Conservation (phyloP, 2,113 vertebrate genomes). For the Polypterus bichir region DNA sequence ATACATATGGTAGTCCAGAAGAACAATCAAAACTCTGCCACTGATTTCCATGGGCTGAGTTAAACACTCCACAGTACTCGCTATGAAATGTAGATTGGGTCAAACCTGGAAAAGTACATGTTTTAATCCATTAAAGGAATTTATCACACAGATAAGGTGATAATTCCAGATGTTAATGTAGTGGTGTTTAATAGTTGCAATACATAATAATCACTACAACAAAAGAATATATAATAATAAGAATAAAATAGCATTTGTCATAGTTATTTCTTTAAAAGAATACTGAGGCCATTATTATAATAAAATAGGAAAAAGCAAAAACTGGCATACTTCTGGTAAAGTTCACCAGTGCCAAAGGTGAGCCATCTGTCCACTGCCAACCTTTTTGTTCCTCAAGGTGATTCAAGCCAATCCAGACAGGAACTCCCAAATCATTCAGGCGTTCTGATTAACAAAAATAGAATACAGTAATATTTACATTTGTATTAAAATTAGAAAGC, state of each 20-base stretch:
- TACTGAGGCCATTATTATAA: too few relatives aligned
- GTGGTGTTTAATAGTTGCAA: too few relatives aligned
- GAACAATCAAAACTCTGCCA: constrained; percentile 72
- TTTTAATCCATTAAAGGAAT: too few relatives aligned
- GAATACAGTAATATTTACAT: too few relatives aligned
- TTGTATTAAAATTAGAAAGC: too few relatives aligned
- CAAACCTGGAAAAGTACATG: constrained; percentile 23
- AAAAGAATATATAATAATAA: too few relatives aligned
- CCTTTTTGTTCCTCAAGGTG: constrained; percentile 56
- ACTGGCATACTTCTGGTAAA: constrained; percentile 60
- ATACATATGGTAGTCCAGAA: constrained; percentile 70
- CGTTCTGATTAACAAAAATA: constrained; percentile 50
- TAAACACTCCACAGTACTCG: constrained; percentile 65
- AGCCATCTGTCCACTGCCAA: constrained; percentile 86
- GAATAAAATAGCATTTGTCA: too few relatives aligned
- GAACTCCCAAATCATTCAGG: constrained; percentile 40
- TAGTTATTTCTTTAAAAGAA: too few relatives aligned
- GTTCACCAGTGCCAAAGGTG: constrained; percentile 60
- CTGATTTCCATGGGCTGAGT: constrained; percentile 36
- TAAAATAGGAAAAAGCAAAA: neutral
- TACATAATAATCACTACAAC: too few relatives aligned
- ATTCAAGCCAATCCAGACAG: constrained; percentile 81
- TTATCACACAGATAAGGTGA: too few relatives aligned
- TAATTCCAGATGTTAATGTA: too few relatives aligned
- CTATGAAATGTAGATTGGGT: constrained; percentile 31